phyloP scores from a whole-genome alignment of 2,888 invertebrate genomes.

The Pollenia angustigena region DNA sequence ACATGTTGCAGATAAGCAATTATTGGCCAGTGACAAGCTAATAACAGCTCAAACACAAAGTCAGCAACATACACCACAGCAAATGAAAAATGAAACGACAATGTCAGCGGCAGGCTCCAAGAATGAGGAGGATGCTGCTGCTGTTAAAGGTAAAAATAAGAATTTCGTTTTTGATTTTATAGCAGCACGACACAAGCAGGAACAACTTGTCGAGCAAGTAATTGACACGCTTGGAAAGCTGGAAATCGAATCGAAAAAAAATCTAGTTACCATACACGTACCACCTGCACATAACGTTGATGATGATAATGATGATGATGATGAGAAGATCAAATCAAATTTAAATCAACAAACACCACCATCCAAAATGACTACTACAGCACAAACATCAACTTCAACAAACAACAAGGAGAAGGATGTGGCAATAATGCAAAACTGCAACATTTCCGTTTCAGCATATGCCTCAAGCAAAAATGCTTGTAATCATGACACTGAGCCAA shows the following conservation, averaged over 20 bases:
- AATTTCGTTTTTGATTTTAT: slow-evolving; percentile 70
- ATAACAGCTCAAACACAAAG: slow-evolving; percentile 51
- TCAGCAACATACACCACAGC: slow-evolving; percentile 35
- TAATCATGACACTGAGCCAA: slow-evolving; percentile 44
- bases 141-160: slow-evolving; percentile 44
- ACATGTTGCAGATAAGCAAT: slow-evolving; percentile 78
- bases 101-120: slow-evolving; percentile 40
- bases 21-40: slow-evolving; percentile 69
- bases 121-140: slow-evolving; percentile 24
- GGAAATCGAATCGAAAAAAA: slow-evolving; percentile 52
- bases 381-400: slow-evolving; percentile 53
- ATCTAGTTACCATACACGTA: slow-evolving; percentile 54
- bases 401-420: slow-evolving; percentile 55
- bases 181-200: slow-evolving; percentile 71
- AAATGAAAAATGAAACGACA: slow-evolving; percentile 27
- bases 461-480: slow-evolving; percentile 50
- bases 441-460: slow-evolving; percentile 55
- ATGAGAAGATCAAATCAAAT: slow-evolving; percentile 65
- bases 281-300: slow-evolving; percentile 16
- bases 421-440: slow-evolving; percentile 63
- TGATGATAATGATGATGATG: slow-evolving; percentile 2
- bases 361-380: slow-evolving; percentile 7
- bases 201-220: slow-evolving; percentile 73
- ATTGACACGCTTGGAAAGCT: slow-evolving; percentile 71
- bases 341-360: slow-evolving; percentile 61